phyloP scores from a whole-genome alignment of 2,888 invertebrate genomes.

The Aphrophora alni region DNA sequence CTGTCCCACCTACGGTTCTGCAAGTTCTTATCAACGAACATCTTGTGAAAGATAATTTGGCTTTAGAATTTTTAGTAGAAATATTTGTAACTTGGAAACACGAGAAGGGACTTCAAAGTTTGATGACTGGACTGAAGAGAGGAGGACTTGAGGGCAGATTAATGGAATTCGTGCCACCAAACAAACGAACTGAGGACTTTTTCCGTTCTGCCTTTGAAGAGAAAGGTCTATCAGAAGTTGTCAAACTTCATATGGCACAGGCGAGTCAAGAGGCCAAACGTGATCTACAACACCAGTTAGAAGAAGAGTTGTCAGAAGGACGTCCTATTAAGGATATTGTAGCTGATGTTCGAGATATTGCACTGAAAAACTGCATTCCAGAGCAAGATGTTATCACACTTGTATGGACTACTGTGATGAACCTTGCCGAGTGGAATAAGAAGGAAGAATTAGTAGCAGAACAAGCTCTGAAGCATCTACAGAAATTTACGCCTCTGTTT shows the following conservation, averaged over 20 bases:
- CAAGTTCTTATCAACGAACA: slow-evolving; percentile 75
- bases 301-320: slow-evolving; percentile 86
- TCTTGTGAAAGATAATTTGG: slow-evolving; percentile 91
- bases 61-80: slow-evolving; percentile 92
- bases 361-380: slow-evolving; percentile 79
- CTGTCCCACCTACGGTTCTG: slow-evolving; percentile 88
- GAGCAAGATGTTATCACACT: slow-evolving; percentile 90
- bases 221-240: slow-evolving; percentile 80
- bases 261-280: slow-evolving; percentile 80
- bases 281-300: slow-evolving; percentile 74
- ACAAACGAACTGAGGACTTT: slow-evolving; percentile 90
- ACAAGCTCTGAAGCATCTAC: slow-evolving; percentile 90
- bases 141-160: slow-evolving; percentile 78
- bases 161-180: slow-evolving; percentile 93
- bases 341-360: slow-evolving; percentile 84
- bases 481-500: slow-evolving; percentile 84
- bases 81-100: slow-evolving; percentile 90
- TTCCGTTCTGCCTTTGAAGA: slow-evolving; percentile 81
- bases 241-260: slow-evolving; percentile 63
- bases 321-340: slow-evolving; percentile 87
- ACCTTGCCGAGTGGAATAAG: slow-evolving; percentile 97
- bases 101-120: slow-evolving; percentile 85
- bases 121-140: slow-evolving; percentile 86
- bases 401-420: slow-evolving; percentile 93
- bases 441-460: slow-evolving; percentile 96